Conservation (phyloP, 2,113 vertebrate genomes). For the Melospiza melodia region DNA sequence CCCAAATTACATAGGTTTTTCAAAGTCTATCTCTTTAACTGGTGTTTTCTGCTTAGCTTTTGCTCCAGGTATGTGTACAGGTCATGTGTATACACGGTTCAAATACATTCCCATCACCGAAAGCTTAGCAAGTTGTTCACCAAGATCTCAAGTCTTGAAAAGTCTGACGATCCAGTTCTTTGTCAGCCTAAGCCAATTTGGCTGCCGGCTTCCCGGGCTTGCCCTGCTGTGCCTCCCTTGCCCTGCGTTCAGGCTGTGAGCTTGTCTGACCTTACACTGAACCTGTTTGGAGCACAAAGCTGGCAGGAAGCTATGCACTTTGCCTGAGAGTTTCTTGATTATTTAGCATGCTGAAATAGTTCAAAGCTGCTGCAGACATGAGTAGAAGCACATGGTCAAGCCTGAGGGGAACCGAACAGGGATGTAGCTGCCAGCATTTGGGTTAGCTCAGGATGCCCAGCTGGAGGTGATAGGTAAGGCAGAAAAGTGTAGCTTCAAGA, state of each 20-base stretch:
- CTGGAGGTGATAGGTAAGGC: not conserved
- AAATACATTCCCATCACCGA: not conserved
- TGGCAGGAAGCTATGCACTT: conserved; percentile 15
- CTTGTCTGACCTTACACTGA: conserved; percentile 55
- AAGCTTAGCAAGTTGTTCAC: not conserved
- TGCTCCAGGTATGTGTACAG: not conserved
- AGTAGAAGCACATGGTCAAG: conserved; percentile 25
- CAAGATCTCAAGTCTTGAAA: not conserved
- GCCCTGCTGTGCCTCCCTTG: not conserved
- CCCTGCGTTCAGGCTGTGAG: not conserved
- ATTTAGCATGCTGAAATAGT: conserved; percentile 32
- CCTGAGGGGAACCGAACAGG: not conserved
- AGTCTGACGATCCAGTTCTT: conserved; percentile 21
- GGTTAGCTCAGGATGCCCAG: not conserved
- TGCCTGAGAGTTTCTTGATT: not conserved
- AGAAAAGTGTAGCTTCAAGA: not conserved
- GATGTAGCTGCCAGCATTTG: not conserved
- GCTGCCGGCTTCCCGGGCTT: not conserved
- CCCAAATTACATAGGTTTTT: not conserved
- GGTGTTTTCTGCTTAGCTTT: not conserved
- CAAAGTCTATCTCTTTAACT: not conserved
- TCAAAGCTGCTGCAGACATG: conserved; percentile 15
- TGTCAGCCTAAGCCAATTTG: not conserved
- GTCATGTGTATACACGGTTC: not conserved
- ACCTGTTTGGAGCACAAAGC: conserved; percentile 12